These are phyloP conservation scores for Acrocera orbiculus DNA, from an alignment of 2,888 invertebrate genomes.

Conservation along the genomic window DNA sequence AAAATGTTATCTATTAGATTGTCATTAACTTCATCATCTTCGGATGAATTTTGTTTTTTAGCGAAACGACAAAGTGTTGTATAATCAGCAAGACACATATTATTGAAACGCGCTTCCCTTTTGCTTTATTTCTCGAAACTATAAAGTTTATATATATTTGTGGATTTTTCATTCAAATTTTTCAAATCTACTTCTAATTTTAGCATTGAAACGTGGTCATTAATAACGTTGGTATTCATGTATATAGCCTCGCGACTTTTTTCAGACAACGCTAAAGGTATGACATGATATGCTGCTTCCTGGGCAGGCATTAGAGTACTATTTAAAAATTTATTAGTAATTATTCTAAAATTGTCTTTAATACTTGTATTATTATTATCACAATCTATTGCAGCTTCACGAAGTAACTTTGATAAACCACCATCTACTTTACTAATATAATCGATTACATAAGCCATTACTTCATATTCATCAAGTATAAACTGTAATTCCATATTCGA, in stretches of 20 bases:
- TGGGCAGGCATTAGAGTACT: conserved; percentile 5
- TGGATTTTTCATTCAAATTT: conserved; percentile 2
- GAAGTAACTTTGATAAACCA: conserved; percentile 15
- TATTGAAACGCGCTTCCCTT: neutral
- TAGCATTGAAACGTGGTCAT: conserved; percentile 4
- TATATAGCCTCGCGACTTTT: conserved; percentile 2
- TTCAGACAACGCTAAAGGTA: neutral
- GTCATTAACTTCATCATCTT: too few species aligned
- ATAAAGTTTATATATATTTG: conserved; percentile 5
- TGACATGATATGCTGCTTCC: neutral
- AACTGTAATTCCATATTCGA: conserved; percentile 15
- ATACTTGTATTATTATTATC: conserved; percentile 10
- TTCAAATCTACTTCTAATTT: conserved; percentile 3
- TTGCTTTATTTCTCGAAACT: conserved; percentile 2
- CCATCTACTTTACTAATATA: conserved; percentile 16
- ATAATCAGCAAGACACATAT: neutral
- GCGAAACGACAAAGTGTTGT: neutral
- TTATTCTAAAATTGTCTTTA: conserved; percentile 12
- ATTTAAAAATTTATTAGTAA: conserved; percentile 11
- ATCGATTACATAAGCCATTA: conserved; percentile 15
- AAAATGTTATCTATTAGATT: too few species aligned
- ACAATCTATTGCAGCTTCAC: conserved; percentile 13
- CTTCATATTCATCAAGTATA: conserved; percentile 13
- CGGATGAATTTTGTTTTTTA: too few species aligned
- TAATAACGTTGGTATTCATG: conserved; percentile 6